phyloP scores from a whole-genome alignment of 1,140 invertebrate species.

The Stegodyphus mimosarum region DNA sequence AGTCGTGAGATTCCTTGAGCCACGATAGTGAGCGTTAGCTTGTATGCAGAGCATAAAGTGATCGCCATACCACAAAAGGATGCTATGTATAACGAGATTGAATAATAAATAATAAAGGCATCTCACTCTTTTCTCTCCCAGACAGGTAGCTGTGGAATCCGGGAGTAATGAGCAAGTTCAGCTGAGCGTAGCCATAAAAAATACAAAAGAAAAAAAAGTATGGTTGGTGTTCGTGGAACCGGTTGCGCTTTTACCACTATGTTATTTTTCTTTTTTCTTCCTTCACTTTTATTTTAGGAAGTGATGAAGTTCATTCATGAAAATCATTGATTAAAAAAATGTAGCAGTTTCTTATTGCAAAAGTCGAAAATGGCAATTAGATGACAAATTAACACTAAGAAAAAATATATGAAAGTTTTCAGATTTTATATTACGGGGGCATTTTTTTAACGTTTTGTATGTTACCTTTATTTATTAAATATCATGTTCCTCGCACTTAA shows the following conservation, averaged over 20 bases:
- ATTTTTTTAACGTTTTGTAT: too few relatives aligned
- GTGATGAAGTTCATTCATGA: background rate
- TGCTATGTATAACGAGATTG: background rate
- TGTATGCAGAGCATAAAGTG: too few relatives aligned
- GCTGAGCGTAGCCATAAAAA: conserved; percentile 40
- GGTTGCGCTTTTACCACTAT: conserved; percentile 17
- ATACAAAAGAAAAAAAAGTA: conserved; percentile 2
- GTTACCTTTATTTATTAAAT: too few relatives aligned
- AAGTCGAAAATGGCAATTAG: background rate
- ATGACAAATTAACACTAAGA: background rate
- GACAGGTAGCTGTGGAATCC: conserved; percentile 42
- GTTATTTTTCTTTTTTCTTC: background rate
- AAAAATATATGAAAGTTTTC: too few relatives aligned
- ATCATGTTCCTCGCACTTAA: too few relatives aligned
- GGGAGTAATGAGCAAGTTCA: conserved; percentile 47
- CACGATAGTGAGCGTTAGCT: too few relatives aligned
- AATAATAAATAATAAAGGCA: conserved; percentile 37
- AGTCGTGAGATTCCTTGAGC: too few relatives aligned
- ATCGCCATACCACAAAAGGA: too few relatives aligned
- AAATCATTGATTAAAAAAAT: background rate
- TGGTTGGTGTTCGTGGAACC: conserved; percentile 7
- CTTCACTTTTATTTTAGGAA: background rate
- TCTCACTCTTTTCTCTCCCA: conserved; percentile 7
- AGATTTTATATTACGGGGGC: too few relatives aligned
- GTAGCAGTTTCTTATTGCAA: background rate